phyloP scores from a whole-genome alignment of 2,797 vertebrate species.

The Prunella strophiata region DNA sequence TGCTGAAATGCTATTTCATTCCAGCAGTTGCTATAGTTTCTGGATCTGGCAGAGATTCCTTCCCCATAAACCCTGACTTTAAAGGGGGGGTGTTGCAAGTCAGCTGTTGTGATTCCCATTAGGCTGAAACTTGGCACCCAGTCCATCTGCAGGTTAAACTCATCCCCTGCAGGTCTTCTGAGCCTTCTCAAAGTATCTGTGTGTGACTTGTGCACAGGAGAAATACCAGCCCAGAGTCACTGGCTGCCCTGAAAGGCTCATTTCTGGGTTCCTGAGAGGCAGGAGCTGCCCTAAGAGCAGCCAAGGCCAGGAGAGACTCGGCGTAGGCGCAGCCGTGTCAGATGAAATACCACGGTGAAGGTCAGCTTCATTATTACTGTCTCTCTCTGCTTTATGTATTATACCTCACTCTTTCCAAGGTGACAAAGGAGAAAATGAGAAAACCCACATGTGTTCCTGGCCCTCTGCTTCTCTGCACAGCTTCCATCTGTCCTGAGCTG shows the following conservation, averaged over 20 bases:
- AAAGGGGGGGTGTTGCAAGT: slow-evolving; percentile 23
- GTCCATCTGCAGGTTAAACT: slow-evolving; percentile 17
- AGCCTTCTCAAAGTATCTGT: not conserved
- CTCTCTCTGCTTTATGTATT: not conserved
- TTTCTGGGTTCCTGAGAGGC: not conserved
- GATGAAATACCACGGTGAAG: not conserved
- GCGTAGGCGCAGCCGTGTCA: fast-evolving
- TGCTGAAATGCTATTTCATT: slow-evolving; percentile 34
- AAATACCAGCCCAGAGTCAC: not conserved
- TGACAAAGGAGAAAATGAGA: slow-evolving; percentile 38
- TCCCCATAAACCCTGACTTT: slow-evolving; percentile 16
- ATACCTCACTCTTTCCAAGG: not conserved
- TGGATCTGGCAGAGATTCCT: slow-evolving; percentile 43
- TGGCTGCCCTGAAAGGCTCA: not conserved
- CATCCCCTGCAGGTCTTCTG: slow-evolving; percentile 47
- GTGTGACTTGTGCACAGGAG: not conserved
- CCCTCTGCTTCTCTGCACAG: not conserved
- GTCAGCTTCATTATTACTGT: not conserved
- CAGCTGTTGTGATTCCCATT: slow-evolving; percentile 68
- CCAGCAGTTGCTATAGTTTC: slow-evolving; percentile 61
- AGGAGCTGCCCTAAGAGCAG: not conserved
- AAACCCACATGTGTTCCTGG: slow-evolving; percentile 13
- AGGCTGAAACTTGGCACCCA: slow-evolving; percentile 49
- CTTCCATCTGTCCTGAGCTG: not conserved
- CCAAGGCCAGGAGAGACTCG: not conserved